These are phyloP conservation scores for Ranitomeya imitator DNA, from an alignment of 2,113 vertebrate species.

Conservation along the genomic window DNA sequence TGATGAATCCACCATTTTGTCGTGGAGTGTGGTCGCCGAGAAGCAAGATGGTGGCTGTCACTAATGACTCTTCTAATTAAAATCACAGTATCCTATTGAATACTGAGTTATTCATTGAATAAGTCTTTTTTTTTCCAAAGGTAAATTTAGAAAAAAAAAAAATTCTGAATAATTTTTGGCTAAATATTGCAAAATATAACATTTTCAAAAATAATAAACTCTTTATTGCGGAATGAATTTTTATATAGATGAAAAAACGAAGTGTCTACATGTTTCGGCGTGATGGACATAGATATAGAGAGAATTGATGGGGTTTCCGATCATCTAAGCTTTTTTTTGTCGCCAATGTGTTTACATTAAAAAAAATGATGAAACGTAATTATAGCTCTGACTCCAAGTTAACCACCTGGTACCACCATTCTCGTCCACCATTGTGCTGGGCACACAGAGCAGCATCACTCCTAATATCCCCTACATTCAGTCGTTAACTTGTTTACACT, in stretches of 20 bases:
- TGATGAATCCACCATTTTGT: constrained; percentile 45
- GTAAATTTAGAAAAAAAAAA: neutral
- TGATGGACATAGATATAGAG: too few species aligned
- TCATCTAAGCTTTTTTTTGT: too few species aligned
- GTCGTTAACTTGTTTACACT: constrained; percentile 27
- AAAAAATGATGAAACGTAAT: neutral
- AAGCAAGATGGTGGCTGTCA: constrained; percentile 49
- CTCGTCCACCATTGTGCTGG: neutral
- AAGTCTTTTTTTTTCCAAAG: neutral
- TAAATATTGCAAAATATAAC: neutral
- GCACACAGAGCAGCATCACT: neutral
- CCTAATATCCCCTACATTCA: constrained; percentile 1
- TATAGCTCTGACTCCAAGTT: too few species aligned
- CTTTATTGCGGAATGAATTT: too few species aligned
- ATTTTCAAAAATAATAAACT: too few species aligned
- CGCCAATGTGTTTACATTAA: neutral
- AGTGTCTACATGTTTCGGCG: too few species aligned
- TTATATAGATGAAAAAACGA: too few species aligned
- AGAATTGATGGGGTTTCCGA: too few species aligned
- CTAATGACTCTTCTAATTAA: neutral
- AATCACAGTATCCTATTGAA: neutral
- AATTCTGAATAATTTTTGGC: neutral
- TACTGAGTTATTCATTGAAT: neutral
- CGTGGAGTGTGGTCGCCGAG: neutral
- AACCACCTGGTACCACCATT: neutral